Evolutionary conservation across 2,113 vertebrate genomes (phyloP).

Genomic region (Anarhynchus alexandrinus): DNA sequence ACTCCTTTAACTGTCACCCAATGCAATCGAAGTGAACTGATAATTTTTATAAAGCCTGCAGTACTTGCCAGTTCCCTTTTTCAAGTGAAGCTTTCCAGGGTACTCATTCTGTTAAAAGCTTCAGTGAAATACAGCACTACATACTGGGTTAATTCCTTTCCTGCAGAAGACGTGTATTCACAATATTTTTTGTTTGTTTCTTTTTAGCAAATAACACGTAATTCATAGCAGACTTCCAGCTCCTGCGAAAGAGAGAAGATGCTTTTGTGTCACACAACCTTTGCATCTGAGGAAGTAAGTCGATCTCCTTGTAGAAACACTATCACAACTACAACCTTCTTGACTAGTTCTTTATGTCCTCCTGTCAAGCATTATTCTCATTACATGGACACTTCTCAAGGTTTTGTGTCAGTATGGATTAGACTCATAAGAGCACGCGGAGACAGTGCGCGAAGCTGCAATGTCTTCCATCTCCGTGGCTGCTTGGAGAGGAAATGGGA

Average conservation of each 20-base stretch:
- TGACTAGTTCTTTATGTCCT: not conserved
- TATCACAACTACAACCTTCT: not conserved
- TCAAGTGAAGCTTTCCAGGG: not conserved
- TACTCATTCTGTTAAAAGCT: not conserved
- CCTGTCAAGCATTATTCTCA: not conserved
- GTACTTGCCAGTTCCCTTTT: not conserved
- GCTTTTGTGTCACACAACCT: not conserved
- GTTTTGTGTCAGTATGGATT: not conserved
- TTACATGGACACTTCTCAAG: not conserved
- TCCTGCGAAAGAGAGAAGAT: not conserved
- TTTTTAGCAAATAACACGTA: not conserved
- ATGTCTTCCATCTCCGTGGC: not conserved
- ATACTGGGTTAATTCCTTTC: not conserved
- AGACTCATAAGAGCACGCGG: not conserved
- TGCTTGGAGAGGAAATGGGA: not conserved
- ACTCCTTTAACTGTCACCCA: not conserved
- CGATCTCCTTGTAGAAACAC: not conserved
- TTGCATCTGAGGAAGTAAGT: not conserved
- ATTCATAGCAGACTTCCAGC: not conserved
- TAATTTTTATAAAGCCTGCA: not conserved
- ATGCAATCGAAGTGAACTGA: not conserved
- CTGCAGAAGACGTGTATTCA: not conserved
- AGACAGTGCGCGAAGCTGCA: not conserved
- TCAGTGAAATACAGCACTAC: not conserved
- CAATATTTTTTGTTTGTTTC: not conserved